Base-by-base conservation (phyloP, 30 jellyfish, hydroid and myxozoan species). In the Hydractinia echinata region DNA sequence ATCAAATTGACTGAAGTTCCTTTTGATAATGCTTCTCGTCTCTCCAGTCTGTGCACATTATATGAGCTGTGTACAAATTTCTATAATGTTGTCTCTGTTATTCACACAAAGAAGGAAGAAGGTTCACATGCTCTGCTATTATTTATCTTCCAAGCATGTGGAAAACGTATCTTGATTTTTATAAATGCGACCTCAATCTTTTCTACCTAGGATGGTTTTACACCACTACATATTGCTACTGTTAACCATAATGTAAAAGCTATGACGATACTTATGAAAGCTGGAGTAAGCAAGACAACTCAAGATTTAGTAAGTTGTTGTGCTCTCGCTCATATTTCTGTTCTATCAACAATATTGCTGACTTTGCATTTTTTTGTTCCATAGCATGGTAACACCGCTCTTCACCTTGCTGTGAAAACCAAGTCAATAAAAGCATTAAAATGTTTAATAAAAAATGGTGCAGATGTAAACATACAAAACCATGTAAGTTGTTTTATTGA, bases 211-310 rank as follows among this genome's bases (percentile, higher is more conserved):
- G 87, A 80, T 82, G 97, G 95, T 58, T 90, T 87, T 7, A 90
- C 97, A 14, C 97, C 97, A 39, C 82, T 90, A 51, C 97, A 90
- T 79, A 86, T 85, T 54, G 95, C 97, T 4, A 88, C 95, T 5
- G 89, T 82, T 66, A 90, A 90, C 66, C 89, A 87, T 21, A 95
- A 90, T 55, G 70, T 87, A 53, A 85, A 85, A 60, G 79, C 95
- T 56, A 91, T 86, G 53, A 55, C 84, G 60, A 76, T 73, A 7
- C 72, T 90, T 0, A 76, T 90, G 66, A 86, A 76, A 79, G 89
- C 95, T 61, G 97, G 95, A 5, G 95, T 84, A 6, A 86, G 82
- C 15, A 89, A 81, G 73, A 60, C 85, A 53, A 76, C 79, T 48
- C 94, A 85, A 73, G 97, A 90, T 71, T 90, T 67, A 39, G 97